Evolutionary conservation across 2,888 invertebrate species (phyloP), one percentile per base, ranked within the genome.

Genomic region (Lochmaea capreae): DNA sequence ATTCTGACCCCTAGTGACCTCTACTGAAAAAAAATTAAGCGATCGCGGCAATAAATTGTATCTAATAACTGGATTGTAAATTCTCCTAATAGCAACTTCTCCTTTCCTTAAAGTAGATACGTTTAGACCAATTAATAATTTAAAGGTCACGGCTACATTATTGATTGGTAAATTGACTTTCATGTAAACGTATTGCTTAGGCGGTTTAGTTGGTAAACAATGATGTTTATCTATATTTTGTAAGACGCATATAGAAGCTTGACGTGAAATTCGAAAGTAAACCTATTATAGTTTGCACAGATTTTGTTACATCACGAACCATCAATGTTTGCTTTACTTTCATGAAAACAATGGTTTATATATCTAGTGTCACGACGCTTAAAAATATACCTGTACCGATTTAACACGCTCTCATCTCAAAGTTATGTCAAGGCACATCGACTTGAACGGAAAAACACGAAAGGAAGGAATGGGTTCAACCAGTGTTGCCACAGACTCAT

Each of bases 111-210:
- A 54, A 54, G 18, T 54, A 18, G 9, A 16, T 54, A 54, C 49
- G n/a, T 49, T 8, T 39, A 39, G 33, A 39, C 18, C 43, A 1
- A 63, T 42, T 63, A 63, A 63, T 63, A 12, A 63, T 18, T 18
- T 12, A 63, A 63, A 63, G 62, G 39, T 63, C 62, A 63, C 11
- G 62, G 43, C 62, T 63, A 43, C 16, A 42, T 1, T 63, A 63
- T 63, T 63, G 62, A 63, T 63, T 63, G 11, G 12, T 63, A 43
- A 43, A 42, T 63, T 63, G 1, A 14, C 43, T 63, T 63, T 18
- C 18, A 63, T 43, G 62, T 43, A 63, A 63, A 63, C 62, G 14
- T 8, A 54, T 54, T 54, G 16, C 54, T 54, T 18, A 18, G 54
- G 54, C 9, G n/a, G n/a, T 54, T 54, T 8, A 18, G 54, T 10